Percentiles rank a stretch among this genome's conserved stretches.
Conservation (phyloP, 2,113 vertebrate species). For the Jaculus jaculus region DNA sequence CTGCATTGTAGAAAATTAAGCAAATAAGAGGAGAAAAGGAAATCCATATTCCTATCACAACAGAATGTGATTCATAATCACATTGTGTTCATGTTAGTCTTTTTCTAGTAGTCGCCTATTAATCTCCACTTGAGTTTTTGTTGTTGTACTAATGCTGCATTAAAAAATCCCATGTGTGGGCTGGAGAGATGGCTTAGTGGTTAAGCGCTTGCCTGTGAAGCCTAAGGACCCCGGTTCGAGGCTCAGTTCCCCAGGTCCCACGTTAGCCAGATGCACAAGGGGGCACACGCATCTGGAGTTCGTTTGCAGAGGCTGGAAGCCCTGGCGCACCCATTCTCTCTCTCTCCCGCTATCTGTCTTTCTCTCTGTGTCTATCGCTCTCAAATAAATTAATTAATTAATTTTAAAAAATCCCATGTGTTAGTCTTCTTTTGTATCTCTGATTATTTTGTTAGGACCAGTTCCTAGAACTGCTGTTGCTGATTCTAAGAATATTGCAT, state of each 20-base stretch:
- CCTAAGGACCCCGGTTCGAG: too few species aligned
- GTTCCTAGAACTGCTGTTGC: slow-evolving; percentile 13
- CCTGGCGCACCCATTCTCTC: too few species aligned
- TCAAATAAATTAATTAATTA: too few species aligned
- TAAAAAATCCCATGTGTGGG: too few species aligned
- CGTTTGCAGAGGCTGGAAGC: too few species aligned
- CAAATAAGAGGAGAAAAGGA: slow-evolving; percentile 2
- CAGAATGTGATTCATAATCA: neutral
- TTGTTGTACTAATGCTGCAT: neutral
- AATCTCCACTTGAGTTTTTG: neutral
- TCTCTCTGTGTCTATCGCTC: too few species aligned
- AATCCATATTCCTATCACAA: neutral
- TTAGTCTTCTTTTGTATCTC: neutral
- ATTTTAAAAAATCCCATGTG: neutral
- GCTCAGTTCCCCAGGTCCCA: too few species aligned
- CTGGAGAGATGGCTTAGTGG: too few species aligned
- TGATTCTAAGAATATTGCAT: slow-evolving; percentile 22
- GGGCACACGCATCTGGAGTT: too few species aligned
- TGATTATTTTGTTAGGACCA: slow-evolving; percentile 32
- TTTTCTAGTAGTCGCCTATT: neutral
- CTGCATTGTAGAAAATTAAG: slow-evolving; percentile 34
- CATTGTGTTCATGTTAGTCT: neutral
- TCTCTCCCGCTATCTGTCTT: too few species aligned
- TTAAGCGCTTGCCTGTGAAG: too few species aligned
- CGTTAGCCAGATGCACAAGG: too few species aligned